phyloP scores from a whole-genome alignment of 1,140 invertebrate species.

The Drosophila littoralis region DNA sequence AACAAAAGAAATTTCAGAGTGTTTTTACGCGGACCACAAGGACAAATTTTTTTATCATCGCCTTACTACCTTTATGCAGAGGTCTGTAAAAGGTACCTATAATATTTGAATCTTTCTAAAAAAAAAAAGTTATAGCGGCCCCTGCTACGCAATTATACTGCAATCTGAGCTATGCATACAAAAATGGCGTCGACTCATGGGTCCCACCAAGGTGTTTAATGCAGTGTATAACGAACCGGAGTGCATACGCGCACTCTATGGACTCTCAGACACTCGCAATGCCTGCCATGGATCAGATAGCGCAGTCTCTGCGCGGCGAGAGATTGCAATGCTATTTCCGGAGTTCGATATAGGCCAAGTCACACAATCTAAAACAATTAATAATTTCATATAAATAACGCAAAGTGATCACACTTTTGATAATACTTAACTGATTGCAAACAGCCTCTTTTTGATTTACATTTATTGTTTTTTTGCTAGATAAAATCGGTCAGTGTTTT shows the following conservation, averaged over 20 bases:
- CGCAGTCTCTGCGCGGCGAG: conserved; percentile 88
- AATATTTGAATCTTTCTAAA: neutral
- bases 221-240: conserved; percentile 91
- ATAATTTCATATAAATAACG: neutral
- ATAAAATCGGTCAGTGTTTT: too few species aligned
- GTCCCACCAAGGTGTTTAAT: conserved; percentile 94
- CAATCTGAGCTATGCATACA: conserved; percentile 90
- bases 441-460: too few species aligned
- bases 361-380: conserved; percentile 5
- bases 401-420: too few species aligned
- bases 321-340: conserved; percentile 93
- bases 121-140: conserved; percentile 88
- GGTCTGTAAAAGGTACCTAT: conserved; percentile 85
- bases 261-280: conserved; percentile 96
- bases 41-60: conserved; percentile 95
- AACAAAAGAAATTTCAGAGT: conserved; percentile 87
- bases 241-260: conserved; percentile 92
- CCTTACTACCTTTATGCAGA: conserved; percentile 93
- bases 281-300: conserved; percentile 97
- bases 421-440: too few species aligned
- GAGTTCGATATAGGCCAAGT: conserved; percentile 87
- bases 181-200: conserved; percentile 93
- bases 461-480: too few species aligned
- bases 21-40: conserved; percentile 94
- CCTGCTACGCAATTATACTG: conserved; percentile 91